Percentiles rank a stretch among this genome's conserved stretches.
Conservation (phyloP, 2,888 invertebrate species). For the Melanophora roralis region DNA sequence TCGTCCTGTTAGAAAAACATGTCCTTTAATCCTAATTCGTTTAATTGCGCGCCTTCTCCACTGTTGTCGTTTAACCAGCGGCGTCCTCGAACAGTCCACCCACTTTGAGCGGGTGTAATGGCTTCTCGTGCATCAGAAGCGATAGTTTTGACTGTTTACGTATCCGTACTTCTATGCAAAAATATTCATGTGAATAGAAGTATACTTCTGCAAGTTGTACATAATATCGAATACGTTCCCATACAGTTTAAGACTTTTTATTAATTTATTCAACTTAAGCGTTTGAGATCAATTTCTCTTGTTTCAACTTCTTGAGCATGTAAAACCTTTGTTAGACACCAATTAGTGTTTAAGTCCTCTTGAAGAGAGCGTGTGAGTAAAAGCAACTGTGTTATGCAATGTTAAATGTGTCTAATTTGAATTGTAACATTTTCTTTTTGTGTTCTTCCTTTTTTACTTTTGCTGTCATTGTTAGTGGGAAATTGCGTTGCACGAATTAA, state of each 20-base stretch:
- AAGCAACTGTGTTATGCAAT: slow-evolving; percentile 25
- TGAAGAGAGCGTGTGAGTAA: not conserved
- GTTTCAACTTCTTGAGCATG: not conserved
- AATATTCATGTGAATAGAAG: no score
- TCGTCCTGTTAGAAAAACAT: no score
- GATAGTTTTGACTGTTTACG: no score
- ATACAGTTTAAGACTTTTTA: not conserved
- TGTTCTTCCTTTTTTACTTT: not conserved
- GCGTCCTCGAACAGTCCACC: no score
- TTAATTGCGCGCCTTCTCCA: no score
- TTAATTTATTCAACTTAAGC: not conserved
- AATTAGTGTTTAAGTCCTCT: slow-evolving; percentile 36
- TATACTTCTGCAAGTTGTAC: no score
- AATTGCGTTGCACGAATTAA: slow-evolving; percentile 46
- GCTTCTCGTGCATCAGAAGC: no score
- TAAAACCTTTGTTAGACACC: slow-evolving; percentile 37
- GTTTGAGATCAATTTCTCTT: slow-evolving; percentile 20
- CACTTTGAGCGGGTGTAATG: no score
- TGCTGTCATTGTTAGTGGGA: slow-evolving; percentile 29
- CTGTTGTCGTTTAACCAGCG: no score
- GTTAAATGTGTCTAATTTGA: slow-evolving; percentile 47
- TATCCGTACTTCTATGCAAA: no score
- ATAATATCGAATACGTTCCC: no score
- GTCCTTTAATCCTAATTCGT: no score
- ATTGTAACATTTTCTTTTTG: slow-evolving; percentile 42